A percentile compares a stretch with the other conserved stretches of the same genome.
Conservation (phyloP, 2,888 invertebrate species). For the Lasiommata megera region DNA sequence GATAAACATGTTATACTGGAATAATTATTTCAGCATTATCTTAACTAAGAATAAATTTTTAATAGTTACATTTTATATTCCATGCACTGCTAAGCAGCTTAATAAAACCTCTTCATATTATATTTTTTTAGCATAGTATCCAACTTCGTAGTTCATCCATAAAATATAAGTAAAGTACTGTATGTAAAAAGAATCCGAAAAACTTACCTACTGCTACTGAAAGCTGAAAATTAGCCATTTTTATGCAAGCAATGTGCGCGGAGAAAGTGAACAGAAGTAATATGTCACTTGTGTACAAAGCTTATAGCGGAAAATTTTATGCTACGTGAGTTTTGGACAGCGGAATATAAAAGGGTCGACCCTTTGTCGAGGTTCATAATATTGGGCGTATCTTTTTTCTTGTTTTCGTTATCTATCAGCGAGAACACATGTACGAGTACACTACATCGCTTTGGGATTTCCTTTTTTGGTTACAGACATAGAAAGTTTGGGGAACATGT, state of each 20-base stretch:
- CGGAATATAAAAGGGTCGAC: conserved; percentile 39
- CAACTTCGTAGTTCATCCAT: not conserved
- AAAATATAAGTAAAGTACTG: not conserved
- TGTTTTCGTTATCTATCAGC: conserved; percentile 38
- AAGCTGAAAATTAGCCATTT: conserved; percentile 10
- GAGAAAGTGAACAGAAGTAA: conserved; percentile 22
- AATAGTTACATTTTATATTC: no score
- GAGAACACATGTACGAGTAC: conserved; percentile 31
- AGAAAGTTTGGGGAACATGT: conserved; percentile 12
- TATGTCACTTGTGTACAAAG: conserved; percentile 32
- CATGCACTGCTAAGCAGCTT: no score
- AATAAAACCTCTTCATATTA: not conserved
- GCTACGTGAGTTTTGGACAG: conserved; percentile 34
- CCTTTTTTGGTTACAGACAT: conserved; percentile 5
- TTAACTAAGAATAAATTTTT: no score
- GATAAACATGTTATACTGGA: no score
- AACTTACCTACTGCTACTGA: not conserved
- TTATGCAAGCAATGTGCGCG: conserved; percentile 14
- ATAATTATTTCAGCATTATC: no score
- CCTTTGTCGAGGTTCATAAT: conserved; percentile 45
- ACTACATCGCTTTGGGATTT: conserved; percentile 22
- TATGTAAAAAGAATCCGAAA: not conserved
- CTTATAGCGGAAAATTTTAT: conserved; percentile 35
- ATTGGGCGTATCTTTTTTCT: conserved; percentile 40
- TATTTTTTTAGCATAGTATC: not conserved